Base-by-base conservation (phyloP, 1,140 invertebrate genomes). In the Orchestia grillus region DNA sequence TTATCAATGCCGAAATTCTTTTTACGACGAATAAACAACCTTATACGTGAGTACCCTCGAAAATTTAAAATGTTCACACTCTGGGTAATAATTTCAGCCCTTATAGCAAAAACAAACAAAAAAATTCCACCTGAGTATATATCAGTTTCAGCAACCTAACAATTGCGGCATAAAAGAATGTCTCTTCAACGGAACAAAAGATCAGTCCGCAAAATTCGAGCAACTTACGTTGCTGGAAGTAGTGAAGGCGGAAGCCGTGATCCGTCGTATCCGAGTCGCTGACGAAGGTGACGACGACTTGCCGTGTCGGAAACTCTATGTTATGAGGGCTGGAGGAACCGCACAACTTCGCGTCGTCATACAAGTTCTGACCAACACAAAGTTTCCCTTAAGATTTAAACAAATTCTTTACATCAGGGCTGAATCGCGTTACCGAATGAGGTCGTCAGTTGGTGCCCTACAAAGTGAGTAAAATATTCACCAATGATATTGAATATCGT, bases 151-250 rank as follows among this genome's bases (percentile, higher is more conserved):
- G 36, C 8, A 40, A 87, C 87, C 8, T 77, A 40, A 77, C 8
- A 36, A 41, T 36, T n/a, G 87, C 4, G 4, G 4, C 8, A n/a
- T 8, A 40, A 15, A 87, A 40, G 6, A 11, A 1, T 90, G 41
- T 42, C 41, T 90, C 41, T 0, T 4, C 8, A 42, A 28, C 28
- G 3, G 42, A 19, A 36, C 41, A 41, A 77, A 77, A n/a, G n/a
- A 90, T 90, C 28, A 15, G 8, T 4, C 42, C 88, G 0, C 43
- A 42, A 90, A 90, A 8, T 42, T 43, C 4, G 41, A 42, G 41
- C 41, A 3, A 96, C 96, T 96, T 95, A 96, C 45, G 47, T 96
- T 19, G 36, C 62, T 44, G 77, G 44, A 91, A 97, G 28, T 97
- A 96, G 19, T 97, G 96, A 36, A 94, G 88, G 0, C 96, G n/a